A percentile compares a stretch with the other conserved stretches of the same genome.
Conservation (phyloP, 1,140 invertebrate species). For the Varroa destructor region DNA sequence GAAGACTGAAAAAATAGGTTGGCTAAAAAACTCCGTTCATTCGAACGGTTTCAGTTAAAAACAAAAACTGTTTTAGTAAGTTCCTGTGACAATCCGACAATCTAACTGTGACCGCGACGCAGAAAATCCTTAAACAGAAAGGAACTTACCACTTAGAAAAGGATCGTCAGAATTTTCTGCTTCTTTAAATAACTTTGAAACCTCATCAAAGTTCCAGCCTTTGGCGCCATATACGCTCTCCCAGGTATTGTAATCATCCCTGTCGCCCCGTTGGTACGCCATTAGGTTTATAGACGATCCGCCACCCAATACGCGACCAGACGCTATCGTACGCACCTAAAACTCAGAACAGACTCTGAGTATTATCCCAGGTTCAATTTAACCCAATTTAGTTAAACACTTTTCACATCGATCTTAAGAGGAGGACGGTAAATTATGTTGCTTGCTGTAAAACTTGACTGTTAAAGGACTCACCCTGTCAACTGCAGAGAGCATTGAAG, state of each 20-base stretch:
- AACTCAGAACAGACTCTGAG: not conserved
- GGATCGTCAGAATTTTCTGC: constrained; percentile 51
- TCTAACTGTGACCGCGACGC: too few relatives aligned
- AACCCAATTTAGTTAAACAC: too few relatives aligned
- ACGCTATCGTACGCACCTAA: constrained; percentile 27
- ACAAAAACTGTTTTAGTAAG: too few relatives aligned
- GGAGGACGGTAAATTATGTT: too few relatives aligned
- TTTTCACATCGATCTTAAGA: too few relatives aligned
- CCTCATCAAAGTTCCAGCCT: constrained; percentile 76
- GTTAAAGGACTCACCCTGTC: not conserved
- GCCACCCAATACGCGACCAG: constrained; percentile 40
- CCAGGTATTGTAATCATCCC: constrained; percentile 53
- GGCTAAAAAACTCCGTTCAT: too few relatives aligned
- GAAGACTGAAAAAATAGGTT: too few relatives aligned
- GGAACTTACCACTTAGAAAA: not conserved
- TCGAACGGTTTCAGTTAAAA: too few relatives aligned
- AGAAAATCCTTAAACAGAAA: not conserved
- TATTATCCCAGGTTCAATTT: too few relatives aligned
- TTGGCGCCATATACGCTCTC: constrained; percentile 43
- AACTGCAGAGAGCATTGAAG: not conserved
- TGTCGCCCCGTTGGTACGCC: constrained; percentile 56
- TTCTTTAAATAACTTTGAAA: constrained; percentile 74
- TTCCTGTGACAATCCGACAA: too few relatives aligned
- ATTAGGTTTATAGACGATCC: constrained; percentile 47
- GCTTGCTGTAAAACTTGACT: not conserved